Evolutionary conservation across 1,140 invertebrate species (phyloP).

Genomic region (Brachystomella parvula): DNA sequence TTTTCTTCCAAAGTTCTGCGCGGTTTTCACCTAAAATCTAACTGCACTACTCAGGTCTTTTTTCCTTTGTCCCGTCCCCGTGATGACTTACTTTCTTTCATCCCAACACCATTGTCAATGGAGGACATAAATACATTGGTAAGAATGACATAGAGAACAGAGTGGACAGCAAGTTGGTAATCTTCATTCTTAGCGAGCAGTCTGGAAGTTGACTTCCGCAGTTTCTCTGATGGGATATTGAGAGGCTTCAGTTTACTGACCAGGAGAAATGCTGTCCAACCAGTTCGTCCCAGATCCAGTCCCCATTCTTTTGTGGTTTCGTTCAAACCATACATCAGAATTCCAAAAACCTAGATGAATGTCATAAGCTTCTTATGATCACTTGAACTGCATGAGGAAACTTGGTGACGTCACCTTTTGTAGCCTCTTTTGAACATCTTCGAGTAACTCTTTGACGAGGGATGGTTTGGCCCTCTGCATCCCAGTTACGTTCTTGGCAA

Average conservation of each 20-base stretch:
- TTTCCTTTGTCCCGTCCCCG: background rate
- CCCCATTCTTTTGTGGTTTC: background rate
- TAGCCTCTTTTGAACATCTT: background rate
- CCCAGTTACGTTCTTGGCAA: background rate
- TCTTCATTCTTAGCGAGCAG: too few relatives aligned
- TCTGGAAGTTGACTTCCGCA: too few relatives aligned
- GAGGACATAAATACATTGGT: background rate
- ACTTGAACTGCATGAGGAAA: background rate
- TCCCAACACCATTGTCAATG: background rate
- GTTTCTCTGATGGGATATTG: background rate
- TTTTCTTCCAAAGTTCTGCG: too few relatives aligned
- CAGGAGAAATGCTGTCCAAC: background rate
- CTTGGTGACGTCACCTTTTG: background rate
- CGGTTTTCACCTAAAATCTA: too few relatives aligned
- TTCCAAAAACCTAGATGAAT: slow-evolving; percentile 9
- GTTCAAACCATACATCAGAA: background rate
- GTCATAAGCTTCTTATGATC: background rate
- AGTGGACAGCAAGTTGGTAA: background rate
- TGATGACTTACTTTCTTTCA: background rate
- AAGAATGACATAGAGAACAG: background rate
- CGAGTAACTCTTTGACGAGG: background rate
- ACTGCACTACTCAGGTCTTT: too few relatives aligned
- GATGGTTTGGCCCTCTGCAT: background rate
- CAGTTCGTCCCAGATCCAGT: background rate
- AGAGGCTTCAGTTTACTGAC: background rate